Base-by-base conservation (phyloP, 2,113 vertebrate species). In the Myotis lucifugus region DNA sequence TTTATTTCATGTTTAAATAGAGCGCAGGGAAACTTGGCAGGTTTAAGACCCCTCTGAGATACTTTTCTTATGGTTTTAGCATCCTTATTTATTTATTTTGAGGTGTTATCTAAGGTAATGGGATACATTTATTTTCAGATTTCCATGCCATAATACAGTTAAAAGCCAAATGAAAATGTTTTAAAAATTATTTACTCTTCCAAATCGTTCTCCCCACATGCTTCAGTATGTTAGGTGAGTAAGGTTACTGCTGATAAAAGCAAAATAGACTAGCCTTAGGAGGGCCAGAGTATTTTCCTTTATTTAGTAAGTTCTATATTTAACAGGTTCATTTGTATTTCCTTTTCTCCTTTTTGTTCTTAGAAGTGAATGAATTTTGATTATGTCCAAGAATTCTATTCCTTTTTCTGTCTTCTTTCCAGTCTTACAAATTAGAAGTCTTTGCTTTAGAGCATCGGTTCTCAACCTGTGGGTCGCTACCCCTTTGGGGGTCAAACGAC, bases 91-190 rank as follows among this genome's bases (percentile, higher is more conserved):
- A n/a, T 69, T 77, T 86, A 61, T 87, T 84, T 95, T 91, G 73
- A 97, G 9, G 3, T 81, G 37, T 94, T 77, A 83, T 64, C 48
- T 32, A 32, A 70, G 25, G 3, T 69, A 42, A 40, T 74, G 23
- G 52, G 32, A 81, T 92, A 50, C 12, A 69, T 34, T 8, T 76
- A 0, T 93, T 42, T 85, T 95, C 32, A 81, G 27, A 82, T 88
- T 85, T 92, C 15, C 9, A 1, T 91, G 37, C 42, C 46, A 89
- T 19, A 21, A 0, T 86, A 25, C 29, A 92, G 13, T 95, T 90
- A 90, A 90, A 88, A 83, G 29, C 37, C 61, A 94, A 90, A 32
- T 95, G 59, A 48, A 94, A 92, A 59, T 46, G 17, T 73, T 95
- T 91, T 9, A 50, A 77, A 85, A 91, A 18, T 91, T 50, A 78